phyloP scores from a whole-genome alignment of 2,797 vertebrate species.

The Crocodylus rhombifer region DNA sequence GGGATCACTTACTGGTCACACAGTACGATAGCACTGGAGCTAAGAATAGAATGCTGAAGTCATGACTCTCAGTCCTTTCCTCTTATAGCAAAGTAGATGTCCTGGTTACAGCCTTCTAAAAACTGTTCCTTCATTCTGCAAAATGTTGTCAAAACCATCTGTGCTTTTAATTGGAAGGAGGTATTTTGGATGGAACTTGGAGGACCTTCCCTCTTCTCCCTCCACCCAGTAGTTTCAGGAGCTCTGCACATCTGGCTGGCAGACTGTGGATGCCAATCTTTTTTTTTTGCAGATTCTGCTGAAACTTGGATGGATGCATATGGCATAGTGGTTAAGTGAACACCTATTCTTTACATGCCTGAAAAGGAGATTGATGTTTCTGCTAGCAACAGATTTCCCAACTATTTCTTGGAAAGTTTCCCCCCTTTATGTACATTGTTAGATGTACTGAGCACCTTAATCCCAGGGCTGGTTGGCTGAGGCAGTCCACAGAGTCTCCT shows the following conservation, averaged over 20 bases:
- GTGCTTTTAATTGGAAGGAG: fast-evolving
- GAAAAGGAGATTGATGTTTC: neutral
- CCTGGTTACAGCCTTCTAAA: neutral
- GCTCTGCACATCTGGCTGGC: fast-evolving
- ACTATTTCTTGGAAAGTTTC: neutral
- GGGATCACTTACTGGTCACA: neutral
- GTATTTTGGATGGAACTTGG: neutral
- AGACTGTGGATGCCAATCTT: neutral
- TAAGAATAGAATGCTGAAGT: neutral
- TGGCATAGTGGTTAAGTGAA: neutral
- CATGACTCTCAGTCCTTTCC: neutral
- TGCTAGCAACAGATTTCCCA: neutral
- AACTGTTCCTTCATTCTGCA: neutral
- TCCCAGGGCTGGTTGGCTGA: neutral
- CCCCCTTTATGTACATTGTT: neutral
- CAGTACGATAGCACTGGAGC: neutral
- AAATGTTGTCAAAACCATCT: fast-evolving
- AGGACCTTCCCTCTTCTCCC: neutral
- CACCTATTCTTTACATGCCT: no score
- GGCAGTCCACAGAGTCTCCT: fast-evolving
- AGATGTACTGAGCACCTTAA: fast-evolving
- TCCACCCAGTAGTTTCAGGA: neutral
- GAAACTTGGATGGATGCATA: fast-evolving
- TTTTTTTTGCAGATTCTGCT: neutral
- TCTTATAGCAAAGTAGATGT: neutral